phyloP scores from a whole-genome alignment of 2,888 invertebrate species.

The Drosophila paramelanica region DNA sequence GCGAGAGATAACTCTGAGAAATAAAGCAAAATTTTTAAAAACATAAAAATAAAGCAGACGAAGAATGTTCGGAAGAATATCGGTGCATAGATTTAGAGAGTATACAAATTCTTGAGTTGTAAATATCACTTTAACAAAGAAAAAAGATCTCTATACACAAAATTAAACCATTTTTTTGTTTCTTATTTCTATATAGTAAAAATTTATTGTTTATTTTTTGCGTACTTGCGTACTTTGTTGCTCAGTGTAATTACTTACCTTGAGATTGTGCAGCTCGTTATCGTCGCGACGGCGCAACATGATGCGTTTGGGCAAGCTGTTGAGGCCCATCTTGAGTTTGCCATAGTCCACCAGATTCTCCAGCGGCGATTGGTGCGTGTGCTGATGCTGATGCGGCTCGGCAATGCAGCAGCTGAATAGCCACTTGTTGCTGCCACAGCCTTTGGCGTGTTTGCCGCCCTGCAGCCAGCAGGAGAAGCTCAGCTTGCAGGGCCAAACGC shows the following conservation, averaged over 20 bases:
- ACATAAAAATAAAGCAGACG: too few relatives aligned
- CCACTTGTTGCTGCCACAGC: constrained; percentile 89
- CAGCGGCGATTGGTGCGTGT: constrained; percentile 73
- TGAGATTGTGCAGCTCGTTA: constrained; percentile 76
- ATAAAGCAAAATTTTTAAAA: too few relatives aligned
- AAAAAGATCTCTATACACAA: too few relatives aligned
- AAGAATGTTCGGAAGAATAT: too few relatives aligned
- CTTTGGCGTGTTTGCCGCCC: constrained; percentile 88
- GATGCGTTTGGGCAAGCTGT: constrained; percentile 80
- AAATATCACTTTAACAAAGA: too few relatives aligned
- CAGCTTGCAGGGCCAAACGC: constrained; percentile 89
- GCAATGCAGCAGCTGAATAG: constrained; percentile 90
- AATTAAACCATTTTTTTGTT: too few relatives aligned
- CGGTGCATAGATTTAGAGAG: too few relatives aligned
- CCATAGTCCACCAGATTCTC: constrained; percentile 80
- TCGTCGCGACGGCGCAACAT: constrained; percentile 83
- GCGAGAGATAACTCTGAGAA: too few relatives aligned
- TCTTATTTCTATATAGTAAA: too few relatives aligned
- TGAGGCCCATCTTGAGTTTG: constrained; percentile 68
- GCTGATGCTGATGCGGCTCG: constrained; percentile 86
- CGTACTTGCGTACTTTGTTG: not conserved
- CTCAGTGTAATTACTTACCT: constrained; percentile 58
- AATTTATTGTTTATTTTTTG: too few relatives aligned
- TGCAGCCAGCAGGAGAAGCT: constrained; percentile 91
- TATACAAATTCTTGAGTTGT: too few relatives aligned